Percentiles rank a stretch among this genome's conserved stretches.
phyloP scores from a whole-genome alignment of 1,140 invertebrate species.

The Drosophila kurseongensis region DNA sequence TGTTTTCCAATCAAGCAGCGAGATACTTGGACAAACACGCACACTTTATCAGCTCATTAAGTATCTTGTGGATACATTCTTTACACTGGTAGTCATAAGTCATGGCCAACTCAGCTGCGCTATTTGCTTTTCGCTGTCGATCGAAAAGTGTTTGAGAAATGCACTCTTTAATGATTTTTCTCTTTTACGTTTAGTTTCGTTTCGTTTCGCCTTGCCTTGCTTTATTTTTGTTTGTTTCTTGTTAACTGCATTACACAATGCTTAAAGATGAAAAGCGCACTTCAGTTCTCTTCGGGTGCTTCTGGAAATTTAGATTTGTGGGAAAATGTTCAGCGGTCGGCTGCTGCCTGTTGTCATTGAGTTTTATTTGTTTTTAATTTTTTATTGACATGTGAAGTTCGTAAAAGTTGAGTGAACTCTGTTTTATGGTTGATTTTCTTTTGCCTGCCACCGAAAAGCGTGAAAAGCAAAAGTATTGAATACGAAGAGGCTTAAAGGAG shows the following conservation, averaged over 20 bases:
- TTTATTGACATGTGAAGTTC: constrained; percentile 81
- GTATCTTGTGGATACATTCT: constrained; percentile 52
- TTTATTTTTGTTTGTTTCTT: constrained; percentile 71
- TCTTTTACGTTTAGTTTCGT: constrained; percentile 9
- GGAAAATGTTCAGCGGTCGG: constrained; percentile 53
- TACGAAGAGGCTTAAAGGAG: constrained; percentile 16
- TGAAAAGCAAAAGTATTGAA: constrained; percentile 75
- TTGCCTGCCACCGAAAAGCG: constrained; percentile 31
- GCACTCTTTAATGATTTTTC: constrained; percentile 74
- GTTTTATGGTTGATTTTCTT: constrained; percentile 49
- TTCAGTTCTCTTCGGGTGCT: constrained; percentile 35
- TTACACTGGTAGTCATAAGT: constrained; percentile 26
- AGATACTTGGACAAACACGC: constrained; percentile 44
- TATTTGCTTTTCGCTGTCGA: constrained; percentile 39
- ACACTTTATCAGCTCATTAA: constrained; percentile 75
- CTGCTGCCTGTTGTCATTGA: constrained; percentile 56
- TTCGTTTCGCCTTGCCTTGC: constrained; percentile 14
- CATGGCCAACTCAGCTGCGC: constrained; percentile 45
- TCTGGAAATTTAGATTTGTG: constrained; percentile 77
- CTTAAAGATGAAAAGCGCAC: constrained; percentile 37
- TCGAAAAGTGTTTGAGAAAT: constrained; percentile 66
- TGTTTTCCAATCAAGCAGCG: constrained; percentile 57
- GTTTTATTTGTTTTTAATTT: constrained; percentile 83
- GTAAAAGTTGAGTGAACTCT: constrained; percentile 79
- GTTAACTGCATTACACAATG: constrained; percentile 80